Conservation (phyloP, 2,113 vertebrate genomes). For the Andinoacara biseriatus region DNA sequence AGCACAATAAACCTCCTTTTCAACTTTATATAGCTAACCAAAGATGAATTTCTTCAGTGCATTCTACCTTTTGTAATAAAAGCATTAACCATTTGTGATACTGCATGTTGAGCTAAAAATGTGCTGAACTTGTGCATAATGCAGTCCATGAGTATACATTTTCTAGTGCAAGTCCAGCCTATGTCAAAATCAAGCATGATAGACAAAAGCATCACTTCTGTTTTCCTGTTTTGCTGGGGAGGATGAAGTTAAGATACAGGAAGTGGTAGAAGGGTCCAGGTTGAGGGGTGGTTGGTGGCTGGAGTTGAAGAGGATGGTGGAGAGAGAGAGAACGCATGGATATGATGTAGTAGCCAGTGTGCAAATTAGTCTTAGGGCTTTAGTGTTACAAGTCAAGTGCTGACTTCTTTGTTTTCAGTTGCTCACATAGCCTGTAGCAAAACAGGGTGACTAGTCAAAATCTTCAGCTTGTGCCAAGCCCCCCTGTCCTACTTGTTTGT, state of each 20-base stretch:
- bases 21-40: not conserved
- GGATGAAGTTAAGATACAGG: conserved; percentile 30
- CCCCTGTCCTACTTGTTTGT: conserved; percentile 74
- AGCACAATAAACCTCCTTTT: not conserved
- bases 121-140: not conserved
- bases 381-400: conserved; percentile 53
- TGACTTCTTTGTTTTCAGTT: conserved; percentile 71
- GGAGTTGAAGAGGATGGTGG: not conserved
- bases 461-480: conserved; percentile 55
- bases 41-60: not conserved
- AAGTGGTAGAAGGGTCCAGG: not conserved
- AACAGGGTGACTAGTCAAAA: conserved; percentile 73
- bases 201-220: conserved; percentile 24
- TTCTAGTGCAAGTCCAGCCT: not conserved
- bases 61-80: not conserved
- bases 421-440: conserved; percentile 57
- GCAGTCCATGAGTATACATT: not conserved
- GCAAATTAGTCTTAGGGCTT: conserved; percentile 65
- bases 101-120: not conserved
- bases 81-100: not conserved
- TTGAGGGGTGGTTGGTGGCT: not conserved
- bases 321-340: conserved; percentile 20
- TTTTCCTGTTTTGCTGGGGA: conserved; percentile 10
- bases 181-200: not conserved
- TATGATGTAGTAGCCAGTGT: conserved; percentile 62